Conservation (phyloP, 2,113 vertebrate genomes). For the Mixornis gularis region DNA sequence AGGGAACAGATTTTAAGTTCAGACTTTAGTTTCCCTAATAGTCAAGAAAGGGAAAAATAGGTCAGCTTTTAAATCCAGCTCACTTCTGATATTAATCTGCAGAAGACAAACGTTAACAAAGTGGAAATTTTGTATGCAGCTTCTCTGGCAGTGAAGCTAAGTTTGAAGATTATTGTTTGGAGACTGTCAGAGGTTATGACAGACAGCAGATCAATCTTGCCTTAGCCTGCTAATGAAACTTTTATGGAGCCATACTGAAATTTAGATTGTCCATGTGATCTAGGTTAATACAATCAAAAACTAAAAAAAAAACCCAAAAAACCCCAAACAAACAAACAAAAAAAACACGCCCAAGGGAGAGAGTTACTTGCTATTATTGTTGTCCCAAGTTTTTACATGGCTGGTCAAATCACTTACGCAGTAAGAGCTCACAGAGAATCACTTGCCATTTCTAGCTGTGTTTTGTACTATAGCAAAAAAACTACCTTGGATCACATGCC, state of each 20-base stretch:
- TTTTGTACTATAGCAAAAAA: neutral
- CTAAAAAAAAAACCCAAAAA: neutral
- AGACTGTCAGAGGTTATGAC: neutral
- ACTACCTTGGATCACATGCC: neutral
- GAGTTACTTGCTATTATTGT: neutral
- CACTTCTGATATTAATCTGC: neutral
- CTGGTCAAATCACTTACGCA: neutral
- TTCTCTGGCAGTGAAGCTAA: neutral
- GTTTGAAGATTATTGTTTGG: neutral
- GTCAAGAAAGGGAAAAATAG: neutral
- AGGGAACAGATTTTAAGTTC: neutral
- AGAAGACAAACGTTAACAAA: neutral
- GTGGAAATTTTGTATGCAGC: neutral
- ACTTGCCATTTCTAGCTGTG: neutral
- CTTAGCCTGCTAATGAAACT: neutral
- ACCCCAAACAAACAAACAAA: no score
- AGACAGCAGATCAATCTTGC: neutral
- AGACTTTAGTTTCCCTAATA: neutral
- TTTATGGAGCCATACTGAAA: neutral
- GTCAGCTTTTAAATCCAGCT: neutral
- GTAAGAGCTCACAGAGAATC: neutral
- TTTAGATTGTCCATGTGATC: neutral
- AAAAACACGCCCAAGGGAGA: neutral
- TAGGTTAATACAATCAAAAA: neutral
- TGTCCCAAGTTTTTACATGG: neutral